phyloP scores from a whole-genome alignment of 2,113 vertebrate genomes.

The Pelobates fuscus region DNA sequence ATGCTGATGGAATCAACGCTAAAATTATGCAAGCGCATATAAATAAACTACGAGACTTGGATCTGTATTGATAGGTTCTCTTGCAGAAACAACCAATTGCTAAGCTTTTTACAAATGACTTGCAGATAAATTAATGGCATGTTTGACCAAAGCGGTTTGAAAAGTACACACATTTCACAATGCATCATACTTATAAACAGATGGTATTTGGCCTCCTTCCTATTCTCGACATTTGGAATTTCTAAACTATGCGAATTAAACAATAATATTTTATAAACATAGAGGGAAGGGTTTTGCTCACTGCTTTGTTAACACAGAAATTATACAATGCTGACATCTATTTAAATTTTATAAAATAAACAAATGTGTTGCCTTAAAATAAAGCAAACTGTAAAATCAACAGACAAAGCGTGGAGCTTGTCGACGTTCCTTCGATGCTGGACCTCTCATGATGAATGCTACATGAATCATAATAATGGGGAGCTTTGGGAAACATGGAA shows the following conservation, averaged over 20 bases:
- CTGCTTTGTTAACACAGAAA: slow-evolving; percentile 87
- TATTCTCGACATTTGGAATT: slow-evolving; percentile 89
- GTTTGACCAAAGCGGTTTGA: slow-evolving; percentile 78
- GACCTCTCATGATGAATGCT: background rate
- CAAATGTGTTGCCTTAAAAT: slow-evolving; percentile 80
- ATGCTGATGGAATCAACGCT: background rate
- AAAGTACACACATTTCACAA: slow-evolving; percentile 78
- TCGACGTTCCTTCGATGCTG: slow-evolving; percentile 63
- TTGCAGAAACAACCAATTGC: slow-evolving; percentile 11
- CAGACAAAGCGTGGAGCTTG: slow-evolving; percentile 69
- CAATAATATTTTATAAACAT: slow-evolving; percentile 90
- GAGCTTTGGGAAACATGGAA: background rate
- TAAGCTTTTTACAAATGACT: slow-evolving; percentile 63
- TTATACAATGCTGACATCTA: slow-evolving; percentile 88
- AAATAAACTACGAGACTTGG: background rate
- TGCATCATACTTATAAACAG: slow-evolving; percentile 86
- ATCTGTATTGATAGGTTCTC: background rate
- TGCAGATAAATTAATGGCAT: slow-evolving; percentile 75
- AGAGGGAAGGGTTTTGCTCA: slow-evolving; percentile 82
- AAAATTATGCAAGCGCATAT: background rate
- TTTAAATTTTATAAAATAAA: slow-evolving; percentile 87
- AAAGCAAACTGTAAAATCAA: slow-evolving; percentile 80
- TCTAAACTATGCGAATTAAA: slow-evolving; percentile 87
- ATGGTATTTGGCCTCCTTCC: slow-evolving; percentile 86
- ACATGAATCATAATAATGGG: background rate